Base-by-base conservation (phyloP, 23 tunicate species). In the Styela plicata region DNA sequence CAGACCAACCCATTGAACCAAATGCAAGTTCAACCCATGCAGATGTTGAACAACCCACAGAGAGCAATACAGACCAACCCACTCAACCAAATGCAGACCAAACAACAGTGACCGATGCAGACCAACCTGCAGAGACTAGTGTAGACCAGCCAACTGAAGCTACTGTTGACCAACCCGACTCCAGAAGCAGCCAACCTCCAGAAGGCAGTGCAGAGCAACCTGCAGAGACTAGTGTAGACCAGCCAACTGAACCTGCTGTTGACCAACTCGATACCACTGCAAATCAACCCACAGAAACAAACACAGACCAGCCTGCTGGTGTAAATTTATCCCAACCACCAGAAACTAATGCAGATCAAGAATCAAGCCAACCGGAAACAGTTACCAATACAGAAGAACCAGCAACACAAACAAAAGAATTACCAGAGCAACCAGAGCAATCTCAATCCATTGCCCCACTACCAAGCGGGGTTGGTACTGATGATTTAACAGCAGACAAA, bases 381-480 rank as follows among this genome's bases (percentile, higher is more conserved):
- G 91, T 52, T 17, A 52, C 63, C 32, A 29, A 29, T 25, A 16
- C 36, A n/a, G 79, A 82, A 70, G 86, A 52, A 24, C 25, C 79
- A 23, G 63, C 23, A 70, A 44, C 3, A 24, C n/a, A 65, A 17
- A 65, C 30, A 21, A 65, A 70, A 29, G 79, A 23, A 2, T 18
- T 78, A 3, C 70, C 71, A 73, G 79, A 25, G 28, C 82, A 74
- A 23, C 16, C 76, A 27, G 86, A 81, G 24, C 57, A 44, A 44
- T 13, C 57, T 5, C 57, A 44, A 13, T 13, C 13, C 13, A 44
- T 44, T 44, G 57, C 57, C 13, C 57, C 57, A 44, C 13, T 44
- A 44, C 57, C 57, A 44, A 44, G 57, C 13, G 57, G 57, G 13
- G 57, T 44, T 44, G 57, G 57, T 44, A 44, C 57, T 5, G 57